A percentile compares a stretch with the other conserved stretches of the same genome.
Conservation (phyloP, 1,140 invertebrate genomes). For the Cotesia vestalis region DNA sequence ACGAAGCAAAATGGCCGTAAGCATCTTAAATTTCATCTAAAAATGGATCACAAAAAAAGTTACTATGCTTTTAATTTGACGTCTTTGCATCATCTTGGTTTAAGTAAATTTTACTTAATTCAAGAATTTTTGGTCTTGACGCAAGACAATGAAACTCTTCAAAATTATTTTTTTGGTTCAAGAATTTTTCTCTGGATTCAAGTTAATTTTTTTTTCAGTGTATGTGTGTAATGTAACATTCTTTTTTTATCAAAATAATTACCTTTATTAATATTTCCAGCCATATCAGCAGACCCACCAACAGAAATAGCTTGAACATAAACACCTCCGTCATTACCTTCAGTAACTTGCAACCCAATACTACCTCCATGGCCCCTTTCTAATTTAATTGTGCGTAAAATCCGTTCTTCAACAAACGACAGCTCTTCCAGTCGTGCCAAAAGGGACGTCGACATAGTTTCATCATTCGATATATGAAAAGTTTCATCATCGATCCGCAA, state of each 20-base stretch:
- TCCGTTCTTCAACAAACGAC: slow-evolving; percentile 75
- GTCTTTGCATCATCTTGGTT: slow-evolving; percentile 78
- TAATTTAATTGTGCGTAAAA: slow-evolving; percentile 73
- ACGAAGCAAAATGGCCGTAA: slow-evolving; percentile 68
- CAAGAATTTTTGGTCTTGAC: too few species aligned
- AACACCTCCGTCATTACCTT: slow-evolving; percentile 80
- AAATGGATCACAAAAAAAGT: slow-evolving; percentile 79
- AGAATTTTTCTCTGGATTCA: too few species aligned
- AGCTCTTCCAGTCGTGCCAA: slow-evolving; percentile 76
- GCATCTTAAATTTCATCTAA: slow-evolving; percentile 76
- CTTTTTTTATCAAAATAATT: background rate
- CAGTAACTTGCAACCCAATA: slow-evolving; percentile 79
- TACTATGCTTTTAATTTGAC: slow-evolving; percentile 79
- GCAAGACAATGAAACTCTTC: too few species aligned
- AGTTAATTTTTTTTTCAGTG: too few species aligned
- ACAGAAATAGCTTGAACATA: slow-evolving; percentile 81
- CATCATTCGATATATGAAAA: slow-evolving; percentile 63
- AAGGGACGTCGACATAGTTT: slow-evolving; percentile 74
- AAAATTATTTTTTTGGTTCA: too few species aligned
- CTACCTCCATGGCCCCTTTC: slow-evolving; percentile 72
- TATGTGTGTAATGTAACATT: too few species aligned
- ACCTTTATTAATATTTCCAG: slow-evolving; percentile 74
- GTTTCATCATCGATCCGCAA: slow-evolving; percentile 67
- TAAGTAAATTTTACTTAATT: too few species aligned
- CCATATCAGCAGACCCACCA: slow-evolving; percentile 75